Evolutionary conservation across 2,113 vertebrate genomes (phyloP).

Genomic region (Tychaedon coryphoeus): DNA sequence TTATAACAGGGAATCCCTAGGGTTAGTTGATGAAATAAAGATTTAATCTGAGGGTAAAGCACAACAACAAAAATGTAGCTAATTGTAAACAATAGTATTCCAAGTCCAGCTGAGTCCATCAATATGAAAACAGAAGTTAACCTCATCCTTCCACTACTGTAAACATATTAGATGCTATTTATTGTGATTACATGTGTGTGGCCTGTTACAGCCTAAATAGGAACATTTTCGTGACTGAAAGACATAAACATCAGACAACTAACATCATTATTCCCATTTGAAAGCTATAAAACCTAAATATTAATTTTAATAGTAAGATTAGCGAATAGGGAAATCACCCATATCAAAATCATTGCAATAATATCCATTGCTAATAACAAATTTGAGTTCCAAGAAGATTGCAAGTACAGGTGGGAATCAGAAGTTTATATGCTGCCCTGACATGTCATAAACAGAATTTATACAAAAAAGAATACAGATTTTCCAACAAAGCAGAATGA

Average conservation of each 20-base stretch:
- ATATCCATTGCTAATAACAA: constrained; percentile 4
- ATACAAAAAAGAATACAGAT: constrained; percentile 4
- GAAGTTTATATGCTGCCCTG: constrained; percentile 58
- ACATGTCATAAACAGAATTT: constrained; percentile 74
- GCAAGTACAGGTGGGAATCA: constrained; percentile 73
- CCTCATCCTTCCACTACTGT: constrained; percentile 82
- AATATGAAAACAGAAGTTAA: constrained; percentile 82
- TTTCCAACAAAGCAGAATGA: constrained; percentile 7
- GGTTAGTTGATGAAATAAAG: constrained; percentile 80
- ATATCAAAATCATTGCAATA: constrained; percentile 45
- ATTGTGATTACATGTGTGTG: constrained; percentile 86
- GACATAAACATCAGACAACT: constrained; percentile 78
- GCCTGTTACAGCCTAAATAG: constrained; percentile 77
- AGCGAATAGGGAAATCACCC: constrained; percentile 58
- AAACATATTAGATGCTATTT: constrained; percentile 93
- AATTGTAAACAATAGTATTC: constrained; percentile 82
- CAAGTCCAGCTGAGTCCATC: constrained; percentile 81
- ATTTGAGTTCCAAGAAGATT: constrained; percentile 40
- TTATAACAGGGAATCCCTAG: constrained; percentile 77
- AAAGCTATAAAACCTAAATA: constrained; percentile 81
- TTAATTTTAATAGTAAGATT: constrained; percentile 82
- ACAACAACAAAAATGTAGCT: constrained; percentile 83
- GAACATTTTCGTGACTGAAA: constrained; percentile 83
- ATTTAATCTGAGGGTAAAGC: constrained; percentile 79
- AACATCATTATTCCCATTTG: constrained; percentile 73